These are phyloP conservation scores for Kryptolebias ocellatus DNA, from an alignment of 2,797 vertebrate species.

Conservation along the genomic window DNA sequence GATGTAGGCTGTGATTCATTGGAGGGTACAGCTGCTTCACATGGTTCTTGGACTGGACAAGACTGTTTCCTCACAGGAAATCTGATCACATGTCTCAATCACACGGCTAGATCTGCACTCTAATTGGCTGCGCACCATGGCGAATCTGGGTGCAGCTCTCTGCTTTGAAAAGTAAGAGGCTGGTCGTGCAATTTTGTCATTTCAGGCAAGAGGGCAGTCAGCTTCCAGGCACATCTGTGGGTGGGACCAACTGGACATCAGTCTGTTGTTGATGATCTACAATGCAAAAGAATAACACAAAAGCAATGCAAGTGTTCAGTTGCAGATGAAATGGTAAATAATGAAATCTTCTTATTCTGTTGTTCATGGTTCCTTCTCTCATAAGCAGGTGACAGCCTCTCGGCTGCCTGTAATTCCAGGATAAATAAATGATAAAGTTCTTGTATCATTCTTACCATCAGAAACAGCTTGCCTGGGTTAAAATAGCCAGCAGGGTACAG, in stretches of 20 bases:
- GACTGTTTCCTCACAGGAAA: conserved; percentile 71
- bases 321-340: conserved; percentile 27
- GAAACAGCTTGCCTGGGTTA: conserved; percentile 34
- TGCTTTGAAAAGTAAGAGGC: conserved; percentile 59
- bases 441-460: conserved; percentile 32
- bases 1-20: conserved; percentile 73
- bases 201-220: conserved; percentile 40
- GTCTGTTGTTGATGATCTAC: conserved; percentile 45
- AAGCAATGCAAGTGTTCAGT: conserved; percentile 43
- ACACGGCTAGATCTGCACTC: conserved; percentile 66
- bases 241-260: conserved; percentile 53
- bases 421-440: conserved; percentile 56
- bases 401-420: conserved; percentile 27
- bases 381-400: conserved; percentile 12
- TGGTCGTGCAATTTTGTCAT: conserved; percentile 38
- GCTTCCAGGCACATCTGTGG: conserved; percentile 26
- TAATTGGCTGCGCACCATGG: conserved; percentile 66
- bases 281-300: conserved; percentile 34
- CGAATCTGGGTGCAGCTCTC: conserved; percentile 39
- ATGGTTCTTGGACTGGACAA: conserved; percentile 73
- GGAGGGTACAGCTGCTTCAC: conserved; percentile 73
- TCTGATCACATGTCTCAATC: conserved; percentile 76
- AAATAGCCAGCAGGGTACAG: conserved; percentile 42
- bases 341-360: conserved; percentile 31
- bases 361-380: conserved; percentile 34